These are phyloP conservation scores for Pelusios castaneus DNA, from an alignment of 2,113 vertebrate species.

Conservation along the genomic window DNA sequence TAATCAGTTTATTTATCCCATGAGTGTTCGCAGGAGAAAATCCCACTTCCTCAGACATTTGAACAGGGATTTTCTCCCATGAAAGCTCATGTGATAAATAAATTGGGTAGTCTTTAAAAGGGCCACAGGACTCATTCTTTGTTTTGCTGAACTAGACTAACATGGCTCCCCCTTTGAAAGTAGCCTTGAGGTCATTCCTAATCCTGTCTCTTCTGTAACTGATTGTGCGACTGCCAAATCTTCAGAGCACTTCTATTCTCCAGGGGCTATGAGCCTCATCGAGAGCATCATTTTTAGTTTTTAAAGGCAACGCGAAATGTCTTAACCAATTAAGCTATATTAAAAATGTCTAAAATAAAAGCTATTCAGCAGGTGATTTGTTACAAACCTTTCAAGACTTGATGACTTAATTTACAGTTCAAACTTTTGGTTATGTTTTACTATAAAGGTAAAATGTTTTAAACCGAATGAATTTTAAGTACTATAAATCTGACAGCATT, in stretches of 20 bases:
- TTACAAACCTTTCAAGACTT: not conserved
- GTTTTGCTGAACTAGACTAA: too few species aligned
- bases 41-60: too few species aligned
- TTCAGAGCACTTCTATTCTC: not conserved
- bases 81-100: too few species aligned
- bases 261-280: not conserved
- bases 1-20: too few species aligned
- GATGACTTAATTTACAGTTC: not conserved
- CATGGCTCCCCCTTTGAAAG: too few species aligned
- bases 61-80: too few species aligned
- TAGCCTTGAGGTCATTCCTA: not conserved
- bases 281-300: not conserved
- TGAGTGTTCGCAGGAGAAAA: too few species aligned
- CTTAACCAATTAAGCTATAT: not conserved
- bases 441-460: constrained; percentile 8
- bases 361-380: not conserved
- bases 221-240: not conserved
- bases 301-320: not conserved
- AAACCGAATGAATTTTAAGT: not conserved
- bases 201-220: not conserved
- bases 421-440: not conserved
- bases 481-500: not conserved
- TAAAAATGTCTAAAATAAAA: not conserved
- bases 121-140: too few species aligned
- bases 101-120: too few species aligned